A percentile compares a stretch with the other conserved stretches of the same genome.
phyloP scores from a whole-genome alignment of 2,888 invertebrate species.

The Melanostoma scalare region DNA sequence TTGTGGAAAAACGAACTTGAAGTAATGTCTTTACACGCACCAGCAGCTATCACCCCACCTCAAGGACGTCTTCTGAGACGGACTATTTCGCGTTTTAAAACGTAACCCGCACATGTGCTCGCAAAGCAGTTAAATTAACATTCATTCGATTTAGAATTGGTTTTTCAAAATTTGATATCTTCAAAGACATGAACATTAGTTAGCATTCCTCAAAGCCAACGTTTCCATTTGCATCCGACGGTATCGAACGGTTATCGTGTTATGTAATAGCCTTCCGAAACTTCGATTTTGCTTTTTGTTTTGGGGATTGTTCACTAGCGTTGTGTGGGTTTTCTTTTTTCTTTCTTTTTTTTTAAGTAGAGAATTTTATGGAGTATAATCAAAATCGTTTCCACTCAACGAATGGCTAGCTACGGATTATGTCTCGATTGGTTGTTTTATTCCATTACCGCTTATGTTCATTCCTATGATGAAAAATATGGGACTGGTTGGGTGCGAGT shows the following conservation, averaged over 20 bases:
- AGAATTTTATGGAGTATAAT: neutral
- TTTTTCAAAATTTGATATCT: slow-evolving; percentile 58
- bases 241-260: neutral
- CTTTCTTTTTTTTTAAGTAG: neutral
- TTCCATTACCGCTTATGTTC: slow-evolving; percentile 30
- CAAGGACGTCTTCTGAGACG: slow-evolving; percentile 97
- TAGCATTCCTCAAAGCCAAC: neutral
- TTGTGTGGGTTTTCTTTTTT: neutral
- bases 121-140: slow-evolving; percentile 62
- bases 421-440: slow-evolving; percentile 49
- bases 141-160: slow-evolving; percentile 61
- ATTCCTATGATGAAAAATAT: slow-evolving; percentile 31
- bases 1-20: slow-evolving; percentile 69
- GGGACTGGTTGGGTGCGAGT: slow-evolving; percentile 30
- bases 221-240: slow-evolving; percentile 37
- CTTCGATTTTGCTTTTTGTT: neutral
- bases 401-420: slow-evolving; percentile 34
- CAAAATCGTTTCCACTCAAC: slow-evolving; percentile 28
- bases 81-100: slow-evolving; percentile 97
- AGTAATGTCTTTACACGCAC: slow-evolving; percentile 38
- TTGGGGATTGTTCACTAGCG: too few relatives aligned
- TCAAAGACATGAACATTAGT: slow-evolving; percentile 55
- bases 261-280: slow-evolving; percentile 14
- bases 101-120: slow-evolving; percentile 96
- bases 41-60: slow-evolving; percentile 97